These are phyloP conservation scores for Petaurus breviceps DNA, from an alignment of 2,113 vertebrate genomes.

Conservation along the genomic window DNA sequence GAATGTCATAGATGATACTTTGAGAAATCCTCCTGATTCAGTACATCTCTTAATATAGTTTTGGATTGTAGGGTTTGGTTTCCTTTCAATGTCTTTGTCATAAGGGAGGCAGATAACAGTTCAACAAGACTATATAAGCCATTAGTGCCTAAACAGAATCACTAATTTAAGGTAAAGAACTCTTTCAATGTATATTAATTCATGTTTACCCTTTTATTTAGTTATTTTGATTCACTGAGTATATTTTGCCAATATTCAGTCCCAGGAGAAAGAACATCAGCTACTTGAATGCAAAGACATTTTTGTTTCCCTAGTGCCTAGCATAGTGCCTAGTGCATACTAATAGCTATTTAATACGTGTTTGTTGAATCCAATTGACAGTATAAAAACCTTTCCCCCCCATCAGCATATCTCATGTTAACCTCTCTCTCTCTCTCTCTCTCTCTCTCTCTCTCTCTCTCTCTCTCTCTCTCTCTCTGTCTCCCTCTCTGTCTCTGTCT, in stretches of 20 bases:
- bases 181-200: constrained; percentile 16
- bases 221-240: constrained; percentile 10
- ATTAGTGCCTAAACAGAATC: background rate
- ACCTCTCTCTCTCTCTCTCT: background rate
- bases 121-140: constrained; percentile 7
- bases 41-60: constrained; percentile 59
- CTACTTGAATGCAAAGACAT: background rate
- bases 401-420: background rate
- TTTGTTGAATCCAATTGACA: background rate
- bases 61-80: constrained; percentile 55
- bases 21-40: constrained; percentile 66
- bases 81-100: constrained; percentile 50
- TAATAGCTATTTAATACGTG: background rate
- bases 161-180: constrained; percentile 11
- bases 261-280: background rate
- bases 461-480: background rate
- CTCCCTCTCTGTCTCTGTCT: background rate
- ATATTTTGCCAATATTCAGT: background rate
- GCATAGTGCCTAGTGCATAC: background rate
- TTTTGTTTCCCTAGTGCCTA: background rate
- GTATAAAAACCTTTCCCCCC: background rate
- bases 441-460: background rate
- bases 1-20: constrained; percentile 61
- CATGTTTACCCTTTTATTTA: constrained; percentile 28
- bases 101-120: background rate